Evolutionary conservation across 2,888 invertebrate genomes (phyloP), one percentile per base, ranked within the genome.

Genomic region (Drosophila pegasa): DNA sequence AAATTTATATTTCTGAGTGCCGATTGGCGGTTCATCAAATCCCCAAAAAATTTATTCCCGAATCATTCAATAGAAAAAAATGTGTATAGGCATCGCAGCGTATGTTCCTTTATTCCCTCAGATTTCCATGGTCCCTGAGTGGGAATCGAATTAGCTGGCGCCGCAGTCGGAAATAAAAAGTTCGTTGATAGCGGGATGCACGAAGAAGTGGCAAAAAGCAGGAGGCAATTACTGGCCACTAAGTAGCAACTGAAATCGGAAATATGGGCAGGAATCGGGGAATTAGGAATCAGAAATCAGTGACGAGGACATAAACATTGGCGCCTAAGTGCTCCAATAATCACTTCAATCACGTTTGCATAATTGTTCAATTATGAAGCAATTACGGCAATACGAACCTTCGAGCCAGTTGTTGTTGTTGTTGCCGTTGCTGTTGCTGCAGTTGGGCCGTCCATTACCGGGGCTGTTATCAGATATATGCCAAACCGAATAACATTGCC

Each of bases 271-370:
- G 72, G 37, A 51, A 71, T 55, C 52, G 20, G 51, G 38, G 54
- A 55, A 55, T 55, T 40, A 57, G 63, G 54, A 54, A 37, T 57
- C 31, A 37, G 64, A 40, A 59, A 48, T 52, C 48, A 40, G 37
- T 51, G 61, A 61, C 6, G 51, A 58, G 62, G 71, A 75, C 58
- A 84, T 68, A 85, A 81, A 78, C 83, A 84, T 55, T 62, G 72
- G 59, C 70, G 65, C 83, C 82, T 88, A 86, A 86, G 87, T 80
- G 86, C 70, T 64, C 77, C 77, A 77, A 86, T 83, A 83, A 83
- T 83, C 83, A 86, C 83, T 83, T 88, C 87, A 83, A 88, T 88
- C 88, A 84, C 75, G 88, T 84, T 86, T 86, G 87, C 88, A 88
- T 88, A 88, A 88, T 84, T 84, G 84, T 88, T 84, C 88, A 84